Evolutionary conservation across 2,888 invertebrate species (phyloP).

Genomic region (Cheiracanthium punctorium): DNA sequence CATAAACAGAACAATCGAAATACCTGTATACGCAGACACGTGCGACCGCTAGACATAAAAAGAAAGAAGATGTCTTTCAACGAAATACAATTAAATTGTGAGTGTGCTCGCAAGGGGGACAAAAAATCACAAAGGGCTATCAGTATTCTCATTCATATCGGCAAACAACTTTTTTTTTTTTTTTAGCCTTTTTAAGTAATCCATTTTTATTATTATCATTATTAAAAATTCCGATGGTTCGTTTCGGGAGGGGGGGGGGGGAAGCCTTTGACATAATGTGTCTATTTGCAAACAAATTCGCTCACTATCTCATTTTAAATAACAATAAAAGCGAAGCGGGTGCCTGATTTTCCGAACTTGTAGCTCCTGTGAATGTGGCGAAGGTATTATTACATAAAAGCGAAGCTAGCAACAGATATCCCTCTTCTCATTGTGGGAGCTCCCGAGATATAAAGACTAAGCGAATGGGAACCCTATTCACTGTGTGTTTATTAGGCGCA

Average conservation of each 20-base stretch:
- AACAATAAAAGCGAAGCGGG: constrained; percentile 33
- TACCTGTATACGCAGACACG: not conserved
- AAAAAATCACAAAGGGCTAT: constrained; percentile 21
- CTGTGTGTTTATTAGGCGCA: constrained; percentile 62
- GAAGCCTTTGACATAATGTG: constrained; percentile 37
- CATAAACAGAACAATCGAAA: too few species aligned
- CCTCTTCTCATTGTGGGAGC: constrained; percentile 36
- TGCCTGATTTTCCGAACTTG: constrained; percentile 54
- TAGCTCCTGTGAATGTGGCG: constrained; percentile 11
- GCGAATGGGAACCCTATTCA: constrained; percentile 41
- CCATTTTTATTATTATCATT: not conserved
- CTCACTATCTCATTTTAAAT: constrained; percentile 47
- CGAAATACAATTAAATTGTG: constrained; percentile 18
- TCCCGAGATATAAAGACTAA: constrained; percentile 33
- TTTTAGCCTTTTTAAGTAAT: too few species aligned
- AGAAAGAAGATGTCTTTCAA: not conserved
- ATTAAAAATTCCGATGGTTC: constrained; percentile 17
- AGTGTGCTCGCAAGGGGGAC: not conserved
- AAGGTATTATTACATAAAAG: constrained; percentile 35
- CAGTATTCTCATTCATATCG: constrained; percentile 19
- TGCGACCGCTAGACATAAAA: not conserved
- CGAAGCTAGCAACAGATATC: constrained; percentile 39
- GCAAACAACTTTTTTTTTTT: constrained; percentile 12
- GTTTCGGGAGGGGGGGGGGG: too few species aligned
- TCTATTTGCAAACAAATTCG: constrained; percentile 66